These are phyloP conservation scores for Nysson spinosus DNA, from an alignment of 2,888 invertebrate species.

Conservation along the genomic window DNA sequence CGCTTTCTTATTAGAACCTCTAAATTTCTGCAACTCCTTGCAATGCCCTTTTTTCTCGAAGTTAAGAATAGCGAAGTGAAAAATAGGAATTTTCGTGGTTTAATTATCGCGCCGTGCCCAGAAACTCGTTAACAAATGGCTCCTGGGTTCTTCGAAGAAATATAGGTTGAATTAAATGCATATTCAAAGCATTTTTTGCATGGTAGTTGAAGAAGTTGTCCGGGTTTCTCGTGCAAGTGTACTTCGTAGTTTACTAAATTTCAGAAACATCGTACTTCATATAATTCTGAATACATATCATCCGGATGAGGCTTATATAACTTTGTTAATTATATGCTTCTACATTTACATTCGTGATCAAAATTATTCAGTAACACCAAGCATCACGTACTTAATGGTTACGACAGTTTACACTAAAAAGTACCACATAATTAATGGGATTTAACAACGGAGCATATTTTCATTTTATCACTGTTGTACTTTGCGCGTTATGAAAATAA, in stretches of 20 bases:
- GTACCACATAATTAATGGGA: background rate
- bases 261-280: background rate
- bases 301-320: background rate
- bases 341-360: background rate
- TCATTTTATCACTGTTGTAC: too few species aligned
- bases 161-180: slow-evolving; percentile 8
- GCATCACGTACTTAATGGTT: background rate
- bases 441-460: background rate
- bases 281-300: slow-evolving; percentile 14
- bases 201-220: background rate
- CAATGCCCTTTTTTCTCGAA: too few species aligned
- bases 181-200: background rate
- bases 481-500: too few species aligned
- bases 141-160: background rate
- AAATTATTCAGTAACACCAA: background rate
- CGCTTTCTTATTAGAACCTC: too few species aligned
- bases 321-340: slow-evolving; percentile 1
- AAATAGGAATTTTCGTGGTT: slow-evolving; percentile 1
- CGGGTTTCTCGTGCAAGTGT: background rate
- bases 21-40: too few species aligned
- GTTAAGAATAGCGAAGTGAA: background rate
- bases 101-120: slow-evolving; percentile 4
- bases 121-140: background rate
- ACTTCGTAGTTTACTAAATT: background rate
- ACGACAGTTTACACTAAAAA: background rate